Base-by-base conservation (phyloP, 2,888 invertebrate species). In the Harpagoxenus sublaevis region DNA sequence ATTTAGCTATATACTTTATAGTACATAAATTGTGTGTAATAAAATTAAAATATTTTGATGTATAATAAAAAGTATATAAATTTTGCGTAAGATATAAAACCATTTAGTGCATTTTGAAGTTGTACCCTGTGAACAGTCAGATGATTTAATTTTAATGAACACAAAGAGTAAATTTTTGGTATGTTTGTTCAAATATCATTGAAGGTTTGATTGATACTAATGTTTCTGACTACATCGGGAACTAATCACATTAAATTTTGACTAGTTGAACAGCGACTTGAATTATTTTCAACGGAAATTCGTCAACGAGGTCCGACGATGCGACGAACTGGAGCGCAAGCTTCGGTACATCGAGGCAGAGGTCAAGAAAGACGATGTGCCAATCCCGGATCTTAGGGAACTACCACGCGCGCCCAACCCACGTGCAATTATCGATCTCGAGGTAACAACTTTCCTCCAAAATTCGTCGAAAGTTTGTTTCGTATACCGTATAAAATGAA, bases 201-300 rank as follows among this genome's bases (percentile, higher is more conserved):
- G 5, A 45, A 48, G 0, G 8, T 53, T 23, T 23, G 23, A 23
- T 23, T 23, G 23, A 23, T n/a, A 35, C 39, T 8, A 48, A n/a
- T 15, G 63, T 45, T 55, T n/a, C n/a, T 6, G n/a, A n/a, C 2
- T 42, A 35, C 2, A 3, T 39, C 51, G 75, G 10, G 2, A 23
- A 53, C 55, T 48, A 31, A 45, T n/a, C 5, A 15, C 6, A 9
- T 45, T n/a, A n/a, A 62, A 66, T 31, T 70, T 45, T 60, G 39
- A 45, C 5, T 96, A 98, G 98, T 95, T 98, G 91, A 98, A 98
- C 94, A 96, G 97, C 74, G 97, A 98, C 91, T 97, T 98, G 55
- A 98, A 98, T 95, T 97, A 97, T 53, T 98, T 98, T 95, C 98
- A 98, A 96, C 97, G 98, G 89, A 98, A 98, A 95, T 99, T 98